phyloP scores from a whole-genome alignment of 2,888 invertebrate genomes.

The Trichogramma evanescens region DNA sequence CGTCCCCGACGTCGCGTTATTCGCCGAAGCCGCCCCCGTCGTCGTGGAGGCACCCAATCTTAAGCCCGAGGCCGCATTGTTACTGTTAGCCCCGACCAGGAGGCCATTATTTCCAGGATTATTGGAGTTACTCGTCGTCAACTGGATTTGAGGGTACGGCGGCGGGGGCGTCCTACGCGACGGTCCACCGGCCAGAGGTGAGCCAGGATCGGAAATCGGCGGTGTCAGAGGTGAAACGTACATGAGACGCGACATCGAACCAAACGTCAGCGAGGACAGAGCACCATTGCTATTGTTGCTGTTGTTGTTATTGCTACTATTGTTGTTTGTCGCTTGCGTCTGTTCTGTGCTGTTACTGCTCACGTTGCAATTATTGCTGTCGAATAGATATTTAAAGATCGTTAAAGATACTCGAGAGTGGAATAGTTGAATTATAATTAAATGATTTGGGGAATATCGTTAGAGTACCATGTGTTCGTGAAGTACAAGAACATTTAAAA shows the following conservation, averaged over 20 bases:
- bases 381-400: neutral
- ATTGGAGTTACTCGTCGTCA: neutral
- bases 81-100: neutral
- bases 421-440: no score
- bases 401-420: no score
- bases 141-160: conserved; percentile 57
- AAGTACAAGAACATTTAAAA: no score
- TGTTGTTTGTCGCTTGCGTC: conserved; percentile 3
- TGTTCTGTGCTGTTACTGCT: conserved; percentile 32
- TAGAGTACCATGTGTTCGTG: no score
- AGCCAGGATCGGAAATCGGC: conserved; percentile 82
- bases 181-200: conserved; percentile 59
- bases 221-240: conserved; percentile 82
- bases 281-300: conserved; percentile 37
- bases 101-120: neutral
- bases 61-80: neutral
- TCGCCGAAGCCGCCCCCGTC: neutral
- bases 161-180: conserved; percentile 72
- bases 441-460: no score
- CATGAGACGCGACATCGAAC: conserved; percentile 58
- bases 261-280: conserved; percentile 49
- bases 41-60: conserved; percentile 17
- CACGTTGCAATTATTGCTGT: conserved; percentile 31
- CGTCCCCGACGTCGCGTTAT: conserved; percentile 25
- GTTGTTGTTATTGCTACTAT: conserved; percentile 31